Percentiles rank a stretch among this genome's conserved stretches.
Conservation (phyloP, 2,888 invertebrate genomes). For the Amblyteles armatorius region DNA sequence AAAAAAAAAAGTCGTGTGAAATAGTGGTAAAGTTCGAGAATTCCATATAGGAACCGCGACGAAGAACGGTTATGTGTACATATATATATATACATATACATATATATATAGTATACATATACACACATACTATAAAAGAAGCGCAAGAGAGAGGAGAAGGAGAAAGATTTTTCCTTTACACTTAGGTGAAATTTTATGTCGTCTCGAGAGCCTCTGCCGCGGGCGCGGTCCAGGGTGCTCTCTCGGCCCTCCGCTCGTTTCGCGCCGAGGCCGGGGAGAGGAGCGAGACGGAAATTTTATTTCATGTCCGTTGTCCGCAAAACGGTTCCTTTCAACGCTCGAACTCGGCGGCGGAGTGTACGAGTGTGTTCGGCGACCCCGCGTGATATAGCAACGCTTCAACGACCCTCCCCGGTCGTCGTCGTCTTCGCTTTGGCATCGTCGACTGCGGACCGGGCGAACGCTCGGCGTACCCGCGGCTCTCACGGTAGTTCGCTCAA, state of each 20-base stretch:
- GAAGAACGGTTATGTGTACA: no score
- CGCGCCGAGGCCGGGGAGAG: background rate
- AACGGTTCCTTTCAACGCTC: conserved; percentile 67
- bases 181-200: conserved; percentile 68
- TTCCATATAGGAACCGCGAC: conserved; percentile 50
- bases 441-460: conserved; percentile 51
- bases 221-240: conserved; percentile 6
- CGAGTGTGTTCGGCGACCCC: conserved; percentile 33
- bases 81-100: no score
- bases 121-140: conserved; percentile 9
- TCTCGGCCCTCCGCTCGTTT: conserved; percentile 18
- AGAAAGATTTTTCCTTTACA: conserved; percentile 62
- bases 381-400: conserved; percentile 6
- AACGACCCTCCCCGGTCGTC: background rate
- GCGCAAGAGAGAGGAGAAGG: conserved; percentile 22
- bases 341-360: background rate
- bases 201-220: conserved; percentile 54
- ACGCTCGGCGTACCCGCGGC: conserved; percentile 39
- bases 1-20: conserved; percentile 64
- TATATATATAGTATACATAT: background rate
- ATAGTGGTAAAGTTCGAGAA: conserved; percentile 66
- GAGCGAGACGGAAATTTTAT: conserved; percentile 60
- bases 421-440: conserved; percentile 53
- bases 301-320: conserved; percentile 68
- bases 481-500: conserved; percentile 42